Conservation (phyloP, 2,113 vertebrate species). For the Pogonocichla stellata region DNA sequence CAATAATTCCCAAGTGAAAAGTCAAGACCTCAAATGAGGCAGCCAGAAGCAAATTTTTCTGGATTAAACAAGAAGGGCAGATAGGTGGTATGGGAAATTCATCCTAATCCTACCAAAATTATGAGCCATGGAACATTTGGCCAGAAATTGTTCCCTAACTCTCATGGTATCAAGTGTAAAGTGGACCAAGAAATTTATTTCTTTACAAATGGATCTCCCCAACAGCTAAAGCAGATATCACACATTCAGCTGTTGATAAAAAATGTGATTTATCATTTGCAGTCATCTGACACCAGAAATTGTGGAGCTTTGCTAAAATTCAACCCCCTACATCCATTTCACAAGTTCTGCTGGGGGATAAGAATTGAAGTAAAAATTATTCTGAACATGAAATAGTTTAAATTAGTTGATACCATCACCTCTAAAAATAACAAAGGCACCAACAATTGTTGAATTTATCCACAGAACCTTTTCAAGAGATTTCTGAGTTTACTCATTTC, state of each 20-base stretch:
- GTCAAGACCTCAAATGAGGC: neutral
- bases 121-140: neutral
- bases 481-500: neutral
- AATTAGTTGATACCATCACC: neutral
- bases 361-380: neutral
- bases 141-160: neutral
- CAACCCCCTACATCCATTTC: neutral
- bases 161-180: neutral
- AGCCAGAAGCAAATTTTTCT: neutral
- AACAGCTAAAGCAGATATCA: neutral
- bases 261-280: neutral
- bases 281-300: neutral
- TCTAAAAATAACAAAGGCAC: neutral
- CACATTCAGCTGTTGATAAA: neutral
- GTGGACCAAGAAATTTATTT: rapidly evolving
- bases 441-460: neutral
- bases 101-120: neutral
- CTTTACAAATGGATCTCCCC: neutral
- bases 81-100: neutral
- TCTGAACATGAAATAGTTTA: neutral
- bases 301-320: neutral
- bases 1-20: neutral
- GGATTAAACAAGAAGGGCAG: neutral
- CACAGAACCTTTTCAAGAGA: neutral
- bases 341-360: neutral